Evolutionary conservation across 2,797 vertebrate species (phyloP).

Genomic region (Alauda arvensis): DNA sequence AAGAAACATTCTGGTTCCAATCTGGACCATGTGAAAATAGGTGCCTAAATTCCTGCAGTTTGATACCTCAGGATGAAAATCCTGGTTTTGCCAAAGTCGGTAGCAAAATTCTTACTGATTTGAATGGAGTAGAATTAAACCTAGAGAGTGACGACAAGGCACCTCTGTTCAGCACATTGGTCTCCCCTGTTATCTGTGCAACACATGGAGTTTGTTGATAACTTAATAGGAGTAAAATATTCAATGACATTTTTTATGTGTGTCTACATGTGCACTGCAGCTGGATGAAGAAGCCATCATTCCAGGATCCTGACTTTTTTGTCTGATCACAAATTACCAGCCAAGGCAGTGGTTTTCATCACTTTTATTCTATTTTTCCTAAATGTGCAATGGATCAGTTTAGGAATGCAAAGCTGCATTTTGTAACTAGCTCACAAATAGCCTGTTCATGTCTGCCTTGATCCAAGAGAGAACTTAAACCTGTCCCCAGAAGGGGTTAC

Average conservation of each 20-base stretch:
- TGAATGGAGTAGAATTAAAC: slow-evolving; percentile 2
- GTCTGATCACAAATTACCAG: slow-evolving; percentile 24
- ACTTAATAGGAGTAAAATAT: slow-evolving; percentile 44
- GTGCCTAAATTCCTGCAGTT: background rate
- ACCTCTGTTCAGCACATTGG: background rate
- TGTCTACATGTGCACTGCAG: slow-evolving; percentile 41
- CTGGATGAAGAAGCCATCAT: slow-evolving; percentile 31
- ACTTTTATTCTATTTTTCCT: slow-evolving; percentile 19
- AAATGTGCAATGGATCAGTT: background rate
- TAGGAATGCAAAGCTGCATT: slow-evolving; percentile 1
- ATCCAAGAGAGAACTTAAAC: background rate
- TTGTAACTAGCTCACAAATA: background rate
- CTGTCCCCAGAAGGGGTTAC: background rate
- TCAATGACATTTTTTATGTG: slow-evolving; percentile 17
- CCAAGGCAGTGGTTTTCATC: slow-evolving; percentile 35
- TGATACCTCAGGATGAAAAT: background rate
- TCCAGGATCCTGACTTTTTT: slow-evolving; percentile 21
- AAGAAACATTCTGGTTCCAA: background rate
- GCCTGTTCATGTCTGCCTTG: background rate
- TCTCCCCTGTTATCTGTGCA: slow-evolving; percentile 16
- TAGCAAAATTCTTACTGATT: slow-evolving; percentile 13
- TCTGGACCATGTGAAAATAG: background rate
- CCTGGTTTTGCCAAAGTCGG: background rate
- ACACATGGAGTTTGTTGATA: slow-evolving; percentile 26
- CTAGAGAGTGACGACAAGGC: background rate